phyloP scores from a whole-genome alignment of 1,140 invertebrate genomes.

The Dufourea novaeangliae region DNA sequence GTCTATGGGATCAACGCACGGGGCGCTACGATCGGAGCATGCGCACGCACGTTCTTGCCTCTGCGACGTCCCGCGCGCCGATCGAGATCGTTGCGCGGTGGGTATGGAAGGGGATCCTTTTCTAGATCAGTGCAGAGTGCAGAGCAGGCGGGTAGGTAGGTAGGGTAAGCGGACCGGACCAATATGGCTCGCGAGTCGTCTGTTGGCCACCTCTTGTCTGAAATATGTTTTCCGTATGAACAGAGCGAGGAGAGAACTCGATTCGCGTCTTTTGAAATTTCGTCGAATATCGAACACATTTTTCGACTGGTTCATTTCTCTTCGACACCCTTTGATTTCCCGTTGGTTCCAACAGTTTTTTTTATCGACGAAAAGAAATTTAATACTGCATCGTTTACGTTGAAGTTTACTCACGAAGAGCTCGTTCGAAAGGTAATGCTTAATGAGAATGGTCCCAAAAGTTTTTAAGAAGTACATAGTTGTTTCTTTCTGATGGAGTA shows the following conservation, averaged over 20 bases:
- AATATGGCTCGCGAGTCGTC: no score
- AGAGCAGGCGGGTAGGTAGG: no score
- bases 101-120: no score
- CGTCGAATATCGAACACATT: not conserved
- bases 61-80: no score
- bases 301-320: not conserved
- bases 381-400: constrained; percentile 58
- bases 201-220: no score
- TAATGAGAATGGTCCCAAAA: constrained; percentile 67
- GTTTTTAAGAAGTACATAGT: constrained; percentile 61
- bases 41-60: no score
- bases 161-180: no score
- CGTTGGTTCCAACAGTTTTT: not conserved
- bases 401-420: constrained; percentile 27
- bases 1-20: no score
- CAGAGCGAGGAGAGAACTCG: not conserved
- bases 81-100: no score
- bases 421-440: constrained; percentile 50
- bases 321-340: not conserved
- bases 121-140: no score
- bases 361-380: constrained; percentile 37
- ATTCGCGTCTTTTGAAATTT: constrained; percentile 15
- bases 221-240: not conserved
- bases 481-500: constrained; percentile 34
- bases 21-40: no score